phyloP scores from a whole-genome alignment of 2,113 vertebrate genomes.

The Butorides virescens region DNA sequence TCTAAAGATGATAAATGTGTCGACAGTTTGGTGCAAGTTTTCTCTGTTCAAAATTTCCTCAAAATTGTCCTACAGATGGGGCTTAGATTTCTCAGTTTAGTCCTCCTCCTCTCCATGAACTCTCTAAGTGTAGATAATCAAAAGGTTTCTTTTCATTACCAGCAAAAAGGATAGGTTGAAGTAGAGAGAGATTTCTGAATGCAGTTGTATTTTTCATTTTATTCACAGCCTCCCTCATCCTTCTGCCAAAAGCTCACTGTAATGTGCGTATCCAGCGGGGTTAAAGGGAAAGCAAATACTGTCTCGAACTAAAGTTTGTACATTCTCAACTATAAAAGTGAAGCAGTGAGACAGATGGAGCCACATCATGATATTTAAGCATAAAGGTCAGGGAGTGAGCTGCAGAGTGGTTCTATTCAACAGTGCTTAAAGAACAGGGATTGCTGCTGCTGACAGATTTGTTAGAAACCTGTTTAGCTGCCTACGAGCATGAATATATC shows the following conservation, averaged over 20 bases:
- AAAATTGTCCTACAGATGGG: neutral
- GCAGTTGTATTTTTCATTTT: conserved; percentile 20
- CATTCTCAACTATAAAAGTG: neutral
- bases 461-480: conserved; percentile 8
- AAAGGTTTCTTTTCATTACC: neutral
- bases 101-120: neutral
- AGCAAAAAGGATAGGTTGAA: neutral
- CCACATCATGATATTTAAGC: conserved; percentile 22
- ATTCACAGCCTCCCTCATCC: neutral
- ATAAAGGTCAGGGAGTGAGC: conserved; percentile 47
- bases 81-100: neutral
- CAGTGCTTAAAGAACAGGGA: conserved; percentile 8
- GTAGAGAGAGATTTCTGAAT: neutral
- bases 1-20: neutral
- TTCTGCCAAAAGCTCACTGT: neutral
- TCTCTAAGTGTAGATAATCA: neutral
- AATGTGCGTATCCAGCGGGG: neutral
- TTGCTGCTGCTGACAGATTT: conserved; percentile 15
- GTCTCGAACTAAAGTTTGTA: conserved; percentile 17
- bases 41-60: neutral
- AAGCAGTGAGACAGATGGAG: conserved; percentile 58
- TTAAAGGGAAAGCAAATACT: conserved; percentile 63
- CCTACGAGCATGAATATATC: neutral
- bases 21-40: neutral
- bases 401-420: conserved; percentile 26